Evolutionary conservation across 2,888 invertebrate genomes (phyloP).

Genomic region (Andricus curvator): DNA sequence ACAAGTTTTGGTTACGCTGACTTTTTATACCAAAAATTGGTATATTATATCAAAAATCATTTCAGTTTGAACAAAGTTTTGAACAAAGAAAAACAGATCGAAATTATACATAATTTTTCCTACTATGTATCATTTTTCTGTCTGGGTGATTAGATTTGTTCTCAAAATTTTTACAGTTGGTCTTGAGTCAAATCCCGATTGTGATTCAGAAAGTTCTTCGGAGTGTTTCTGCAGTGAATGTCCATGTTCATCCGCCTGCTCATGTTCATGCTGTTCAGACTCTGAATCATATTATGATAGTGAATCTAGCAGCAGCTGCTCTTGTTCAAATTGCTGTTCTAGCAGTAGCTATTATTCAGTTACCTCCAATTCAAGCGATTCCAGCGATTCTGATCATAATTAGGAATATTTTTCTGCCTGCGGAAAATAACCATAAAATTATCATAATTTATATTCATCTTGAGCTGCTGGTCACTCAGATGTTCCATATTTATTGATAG

Average conservation of each 20-base stretch:
- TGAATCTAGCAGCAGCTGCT: background rate
- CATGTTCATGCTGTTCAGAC: conserved; percentile 19
- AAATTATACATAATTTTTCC: too few relatives aligned
- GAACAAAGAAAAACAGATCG: too few relatives aligned
- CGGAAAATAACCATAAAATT: background rate
- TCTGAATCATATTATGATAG: background rate
- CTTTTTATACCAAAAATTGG: too few relatives aligned
- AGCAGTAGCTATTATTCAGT: background rate
- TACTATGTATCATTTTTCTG: too few relatives aligned
- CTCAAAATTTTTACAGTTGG: background rate
- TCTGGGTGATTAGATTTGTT: too few relatives aligned
- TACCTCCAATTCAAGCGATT: background rate
- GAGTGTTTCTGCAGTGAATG: background rate
- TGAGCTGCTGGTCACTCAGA: background rate
- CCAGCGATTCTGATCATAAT: background rate
- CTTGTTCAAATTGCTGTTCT: background rate
- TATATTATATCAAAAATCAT: too few relatives aligned
- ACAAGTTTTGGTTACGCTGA: too few relatives aligned
- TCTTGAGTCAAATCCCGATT: background rate
- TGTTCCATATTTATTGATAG: background rate
- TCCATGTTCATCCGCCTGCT: background rate
- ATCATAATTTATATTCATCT: background rate
- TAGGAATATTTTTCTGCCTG: background rate
- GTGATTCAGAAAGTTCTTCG: background rate
- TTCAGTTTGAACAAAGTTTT: too few relatives aligned